Conservation (phyloP, 1,140 invertebrate genomes). For the Maconellicoccus hirsutus region DNA sequence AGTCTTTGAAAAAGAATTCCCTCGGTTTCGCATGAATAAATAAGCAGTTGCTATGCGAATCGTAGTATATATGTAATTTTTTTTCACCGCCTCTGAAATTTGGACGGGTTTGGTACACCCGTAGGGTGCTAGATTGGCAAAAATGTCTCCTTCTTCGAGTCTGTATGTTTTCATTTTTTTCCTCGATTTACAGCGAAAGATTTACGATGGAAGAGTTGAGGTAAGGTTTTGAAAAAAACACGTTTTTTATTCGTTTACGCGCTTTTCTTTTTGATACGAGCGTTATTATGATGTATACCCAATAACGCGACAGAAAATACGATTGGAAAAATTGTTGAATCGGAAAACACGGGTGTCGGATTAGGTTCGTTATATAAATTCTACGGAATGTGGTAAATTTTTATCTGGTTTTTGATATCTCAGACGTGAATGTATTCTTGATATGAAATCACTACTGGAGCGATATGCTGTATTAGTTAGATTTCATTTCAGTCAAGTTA, state of each 20-base stretch:
- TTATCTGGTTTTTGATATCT: too few species aligned
- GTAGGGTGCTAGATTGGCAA: not conserved
- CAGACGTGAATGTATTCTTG: too few species aligned
- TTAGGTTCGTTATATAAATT: not conserved
- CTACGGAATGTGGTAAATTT: too few species aligned
- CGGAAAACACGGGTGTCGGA: not conserved
- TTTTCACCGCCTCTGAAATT: too few species aligned
- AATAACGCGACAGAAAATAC: not conserved
- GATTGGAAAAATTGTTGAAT: not conserved
- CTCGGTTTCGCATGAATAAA: constrained; percentile 3
- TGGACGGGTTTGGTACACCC: not conserved
- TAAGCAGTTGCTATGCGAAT: not conserved
- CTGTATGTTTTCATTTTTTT: not conserved
- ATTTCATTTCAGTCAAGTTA: too few species aligned
- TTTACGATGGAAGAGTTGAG: not conserved
- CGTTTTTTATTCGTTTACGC: too few species aligned
- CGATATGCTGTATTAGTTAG: too few species aligned
- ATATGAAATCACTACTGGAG: too few species aligned
- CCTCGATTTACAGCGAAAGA: not conserved
- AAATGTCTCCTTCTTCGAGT: not conserved
- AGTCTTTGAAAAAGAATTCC: not conserved
- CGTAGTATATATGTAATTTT: not conserved
- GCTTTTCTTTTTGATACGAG: not conserved
- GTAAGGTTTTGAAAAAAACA: not conserved
- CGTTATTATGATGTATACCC: not conserved